These are phyloP conservation scores for Muntiacus muntjak DNA, from an alignment of 2,113 vertebrate species.

Conservation along the genomic window DNA sequence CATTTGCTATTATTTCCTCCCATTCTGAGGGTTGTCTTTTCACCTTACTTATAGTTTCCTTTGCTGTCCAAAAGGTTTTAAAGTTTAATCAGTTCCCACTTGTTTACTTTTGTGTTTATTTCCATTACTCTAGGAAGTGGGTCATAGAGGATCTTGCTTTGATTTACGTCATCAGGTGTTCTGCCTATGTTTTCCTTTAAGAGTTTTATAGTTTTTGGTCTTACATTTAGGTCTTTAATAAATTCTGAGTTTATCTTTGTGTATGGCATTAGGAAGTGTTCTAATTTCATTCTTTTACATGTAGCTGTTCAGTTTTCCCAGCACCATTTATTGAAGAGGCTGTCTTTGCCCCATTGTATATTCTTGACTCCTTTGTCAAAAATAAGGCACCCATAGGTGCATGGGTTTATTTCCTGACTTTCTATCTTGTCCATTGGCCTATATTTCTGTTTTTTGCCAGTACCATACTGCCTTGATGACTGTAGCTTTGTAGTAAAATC, in stretches of 20 bases:
- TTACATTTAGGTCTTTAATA: not conserved
- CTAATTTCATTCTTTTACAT: not conserved
- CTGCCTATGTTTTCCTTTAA: not conserved
- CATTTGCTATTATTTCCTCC: not conserved
- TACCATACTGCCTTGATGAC: not conserved
- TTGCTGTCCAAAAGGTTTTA: not conserved
- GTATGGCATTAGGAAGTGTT: not conserved
- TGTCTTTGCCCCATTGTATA: not conserved
- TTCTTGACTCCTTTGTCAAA: not conserved
- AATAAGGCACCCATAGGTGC: not conserved
- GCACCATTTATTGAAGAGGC: not conserved
- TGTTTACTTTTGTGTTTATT: not conserved
- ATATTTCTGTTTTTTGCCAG: not conserved
- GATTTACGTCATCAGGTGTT: rapidly evolving
- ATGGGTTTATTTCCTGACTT: not conserved
- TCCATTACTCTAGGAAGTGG: not conserved
- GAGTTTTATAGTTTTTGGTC: not conserved
- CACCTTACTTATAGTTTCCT: not conserved
- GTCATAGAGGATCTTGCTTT: not conserved
- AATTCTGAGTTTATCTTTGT: not conserved
- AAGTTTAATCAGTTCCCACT: not conserved
- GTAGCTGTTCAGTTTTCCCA: not conserved
- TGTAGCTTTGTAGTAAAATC: not conserved
- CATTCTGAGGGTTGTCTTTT: not conserved
- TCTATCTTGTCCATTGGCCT: not conserved